Evolutionary conservation across 2,797 vertebrate species (phyloP).

Genomic region (Myotis daubentonii): DNA sequence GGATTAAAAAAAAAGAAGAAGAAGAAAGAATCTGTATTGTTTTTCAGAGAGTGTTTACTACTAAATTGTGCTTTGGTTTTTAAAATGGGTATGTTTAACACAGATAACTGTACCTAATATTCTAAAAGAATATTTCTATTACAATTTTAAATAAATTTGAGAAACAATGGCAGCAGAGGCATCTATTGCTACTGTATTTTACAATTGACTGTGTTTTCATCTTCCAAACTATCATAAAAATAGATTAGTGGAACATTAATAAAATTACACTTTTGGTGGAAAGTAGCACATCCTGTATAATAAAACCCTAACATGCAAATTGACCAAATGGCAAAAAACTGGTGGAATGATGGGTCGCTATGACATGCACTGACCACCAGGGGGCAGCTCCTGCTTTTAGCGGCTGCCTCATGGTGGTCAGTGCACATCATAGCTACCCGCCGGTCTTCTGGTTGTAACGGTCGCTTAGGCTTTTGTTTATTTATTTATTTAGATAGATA

Average conservation of each 20-base stretch:
- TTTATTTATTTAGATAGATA: too few relatives aligned
- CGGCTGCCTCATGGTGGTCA: too few relatives aligned
- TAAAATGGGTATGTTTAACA: background rate
- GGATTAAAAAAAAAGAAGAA: too few relatives aligned
- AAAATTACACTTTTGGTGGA: background rate
- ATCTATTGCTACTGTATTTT: background rate
- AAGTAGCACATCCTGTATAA: background rate
- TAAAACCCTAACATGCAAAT: too few relatives aligned
- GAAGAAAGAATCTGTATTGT: background rate
- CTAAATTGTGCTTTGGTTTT: background rate
- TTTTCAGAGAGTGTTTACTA: background rate
- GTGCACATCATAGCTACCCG: too few relatives aligned
- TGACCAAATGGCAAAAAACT: too few relatives aligned
- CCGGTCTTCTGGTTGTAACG: rapidly evolving
- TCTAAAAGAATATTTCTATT: background rate
- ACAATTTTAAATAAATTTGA: background rate
- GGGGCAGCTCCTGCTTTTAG: too few relatives aligned
- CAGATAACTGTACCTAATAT: background rate
- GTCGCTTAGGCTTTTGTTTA: too few relatives aligned
- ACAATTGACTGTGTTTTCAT: background rate
- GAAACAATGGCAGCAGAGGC: background rate
- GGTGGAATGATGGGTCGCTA: too few relatives aligned
- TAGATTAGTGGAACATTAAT: background rate
- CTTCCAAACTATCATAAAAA: background rate
- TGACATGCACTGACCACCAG: too few relatives aligned